These are phyloP conservation scores for Oxygymnocypris stewartii DNA, from an alignment of 2,113 vertebrate species.

Conservation along the genomic window DNA sequence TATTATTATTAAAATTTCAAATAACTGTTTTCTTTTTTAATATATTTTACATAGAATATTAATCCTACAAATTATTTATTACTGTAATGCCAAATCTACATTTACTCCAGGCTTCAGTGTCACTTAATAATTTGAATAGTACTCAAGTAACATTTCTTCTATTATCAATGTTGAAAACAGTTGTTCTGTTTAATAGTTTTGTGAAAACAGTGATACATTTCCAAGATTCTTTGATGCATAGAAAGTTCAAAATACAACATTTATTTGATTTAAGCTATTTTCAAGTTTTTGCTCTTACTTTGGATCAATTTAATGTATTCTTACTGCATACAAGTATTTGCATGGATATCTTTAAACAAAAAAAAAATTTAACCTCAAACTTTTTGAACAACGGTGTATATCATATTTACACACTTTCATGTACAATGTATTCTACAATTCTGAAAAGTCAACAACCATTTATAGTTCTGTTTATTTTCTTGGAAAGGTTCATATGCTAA, in stretches of 20 bases:
- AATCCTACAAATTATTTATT: too few species aligned
- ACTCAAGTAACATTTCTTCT: not conserved
- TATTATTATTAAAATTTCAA: not conserved
- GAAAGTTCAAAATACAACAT: not conserved
- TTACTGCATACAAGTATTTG: not conserved
- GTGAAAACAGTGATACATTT: not conserved
- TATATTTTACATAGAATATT: not conserved
- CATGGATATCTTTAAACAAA: not conserved
- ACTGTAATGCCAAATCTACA: not conserved
- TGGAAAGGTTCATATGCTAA: not conserved
- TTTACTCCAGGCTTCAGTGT: not conserved
- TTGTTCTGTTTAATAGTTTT: not conserved
- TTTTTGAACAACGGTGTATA: not conserved
- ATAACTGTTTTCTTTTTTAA: not conserved
- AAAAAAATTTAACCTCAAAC: too few species aligned
- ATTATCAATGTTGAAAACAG: not conserved
- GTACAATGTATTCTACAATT: not conserved
- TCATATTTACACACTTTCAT: not conserved
- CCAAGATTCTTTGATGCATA: not conserved
- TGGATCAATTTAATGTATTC: not conserved
- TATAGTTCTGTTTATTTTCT: not conserved
- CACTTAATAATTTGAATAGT: not conserved
- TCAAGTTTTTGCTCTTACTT: not conserved
- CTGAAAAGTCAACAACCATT: not conserved
- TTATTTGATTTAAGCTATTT: not conserved